A percentile compares a stretch with the other conserved stretches of the same genome.
These are phyloP conservation scores for Sitobion miscanthi DNA, from an alignment of 1,140 invertebrate species.

Conservation along the genomic window DNA sequence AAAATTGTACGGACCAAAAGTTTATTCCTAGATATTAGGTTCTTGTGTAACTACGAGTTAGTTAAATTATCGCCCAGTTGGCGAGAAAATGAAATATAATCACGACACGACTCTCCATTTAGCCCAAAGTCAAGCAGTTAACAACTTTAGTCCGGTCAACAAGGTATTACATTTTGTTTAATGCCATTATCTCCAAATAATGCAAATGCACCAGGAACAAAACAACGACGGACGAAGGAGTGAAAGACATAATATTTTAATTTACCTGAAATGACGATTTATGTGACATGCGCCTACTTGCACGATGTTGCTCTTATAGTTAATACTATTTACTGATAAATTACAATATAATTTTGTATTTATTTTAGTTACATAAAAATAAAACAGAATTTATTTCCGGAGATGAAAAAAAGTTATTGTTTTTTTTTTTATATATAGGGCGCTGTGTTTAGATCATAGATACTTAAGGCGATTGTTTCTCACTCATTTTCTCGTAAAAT, in stretches of 20 bases:
- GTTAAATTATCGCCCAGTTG: slow-evolving; percentile 26
- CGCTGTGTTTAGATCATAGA: neutral
- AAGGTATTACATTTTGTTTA: neutral
- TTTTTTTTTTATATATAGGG: neutral
- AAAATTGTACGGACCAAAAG: neutral
- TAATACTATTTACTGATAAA: neutral
- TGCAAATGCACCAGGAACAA: neutral
- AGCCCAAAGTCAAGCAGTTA: neutral
- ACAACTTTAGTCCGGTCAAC: slow-evolving; percentile 26
- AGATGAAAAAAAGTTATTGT: neutral
- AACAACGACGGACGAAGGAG: neutral
- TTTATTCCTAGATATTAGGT: slow-evolving; percentile 19
- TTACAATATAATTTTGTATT: neutral
- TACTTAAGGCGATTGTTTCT: too few relatives aligned
- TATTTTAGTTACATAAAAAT: too few relatives aligned
- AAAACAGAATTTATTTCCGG: too few relatives aligned
- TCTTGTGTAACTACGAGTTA: neutral
- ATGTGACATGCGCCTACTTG: neutral
- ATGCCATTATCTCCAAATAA: slow-evolving; percentile 1
- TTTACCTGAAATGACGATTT: neutral
- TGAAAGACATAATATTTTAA: neutral
- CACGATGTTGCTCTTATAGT: neutral
- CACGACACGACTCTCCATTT: slow-evolving; percentile 30
- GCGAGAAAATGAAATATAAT: slow-evolving; percentile 27
- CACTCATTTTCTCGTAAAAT: neutral